Conservation (phyloP, 2,888 invertebrate species). For the Caenorhabditis auriculariae region DNA sequence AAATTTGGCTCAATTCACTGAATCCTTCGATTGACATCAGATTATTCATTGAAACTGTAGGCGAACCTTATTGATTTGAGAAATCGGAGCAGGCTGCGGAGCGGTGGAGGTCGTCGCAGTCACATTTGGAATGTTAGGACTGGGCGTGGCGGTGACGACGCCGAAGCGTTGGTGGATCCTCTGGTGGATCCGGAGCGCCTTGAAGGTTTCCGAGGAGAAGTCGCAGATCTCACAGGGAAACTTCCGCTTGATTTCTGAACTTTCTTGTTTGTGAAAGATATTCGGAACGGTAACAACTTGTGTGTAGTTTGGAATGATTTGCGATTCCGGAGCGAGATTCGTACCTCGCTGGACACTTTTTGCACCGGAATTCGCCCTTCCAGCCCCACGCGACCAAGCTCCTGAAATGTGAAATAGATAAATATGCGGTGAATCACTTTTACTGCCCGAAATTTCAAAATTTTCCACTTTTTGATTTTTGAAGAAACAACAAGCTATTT, state of each 20-base stretch:
- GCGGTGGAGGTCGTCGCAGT: not conserved
- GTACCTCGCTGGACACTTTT: slow-evolving; percentile 29
- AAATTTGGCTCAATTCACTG: too few relatives aligned
- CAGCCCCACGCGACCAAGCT: too few relatives aligned
- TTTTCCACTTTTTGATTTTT: too few relatives aligned
- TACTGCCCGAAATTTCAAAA: too few relatives aligned
- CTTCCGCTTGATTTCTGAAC: slow-evolving; percentile 4
- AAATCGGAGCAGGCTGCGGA: not conserved
- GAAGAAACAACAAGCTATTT: too few relatives aligned
- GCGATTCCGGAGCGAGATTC: slow-evolving; percentile 24
- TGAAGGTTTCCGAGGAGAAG: slow-evolving; percentile 25
- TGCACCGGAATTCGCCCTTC: slow-evolving; percentile 9
- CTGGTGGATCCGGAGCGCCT: slow-evolving; percentile 24
- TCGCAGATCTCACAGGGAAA: slow-evolving; percentile 34
- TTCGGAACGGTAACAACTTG: too few relatives aligned
- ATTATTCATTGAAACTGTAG: too few relatives aligned
- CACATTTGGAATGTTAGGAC: too few relatives aligned
- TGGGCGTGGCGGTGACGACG: slow-evolving; percentile 16
- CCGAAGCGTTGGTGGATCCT: slow-evolving; percentile 18
- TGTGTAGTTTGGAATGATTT: slow-evolving; percentile 33
- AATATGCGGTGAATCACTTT: not conserved
- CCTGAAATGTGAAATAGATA: not conserved
- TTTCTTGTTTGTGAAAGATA: not conserved
- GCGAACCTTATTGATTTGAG: too few relatives aligned
- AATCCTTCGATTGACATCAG: too few relatives aligned